Evolutionary conservation across 2,888 invertebrate species (phyloP).

Genomic region (Xanthorhoe designata): DNA sequence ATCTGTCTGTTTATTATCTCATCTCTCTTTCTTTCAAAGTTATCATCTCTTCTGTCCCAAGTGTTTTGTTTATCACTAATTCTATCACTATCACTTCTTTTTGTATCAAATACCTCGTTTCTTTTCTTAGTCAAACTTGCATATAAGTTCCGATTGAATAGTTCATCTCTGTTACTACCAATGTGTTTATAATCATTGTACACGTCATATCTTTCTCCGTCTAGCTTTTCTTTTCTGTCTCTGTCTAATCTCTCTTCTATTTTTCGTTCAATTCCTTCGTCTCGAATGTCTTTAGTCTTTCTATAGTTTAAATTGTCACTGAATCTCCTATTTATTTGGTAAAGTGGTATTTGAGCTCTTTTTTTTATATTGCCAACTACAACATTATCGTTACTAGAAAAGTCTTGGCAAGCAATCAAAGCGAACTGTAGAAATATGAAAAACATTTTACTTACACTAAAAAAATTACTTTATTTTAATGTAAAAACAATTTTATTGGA

Average conservation of each 20-base stretch:
- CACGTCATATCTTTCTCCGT: constrained; percentile 4
- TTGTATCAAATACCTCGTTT: constrained; percentile 1
- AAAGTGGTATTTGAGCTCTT: constrained; percentile 39
- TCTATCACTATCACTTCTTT: constrained; percentile 2
- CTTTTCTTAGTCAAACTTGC: neutral
- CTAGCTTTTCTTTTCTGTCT: neutral
- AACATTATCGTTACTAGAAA: constrained; percentile 22
- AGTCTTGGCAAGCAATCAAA: constrained; percentile 32
- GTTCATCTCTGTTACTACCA: neutral
- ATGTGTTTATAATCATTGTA: neutral
- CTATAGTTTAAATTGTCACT: constrained; percentile 38
- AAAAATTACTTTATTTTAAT: constrained; percentile 2
- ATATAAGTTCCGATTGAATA: neutral
- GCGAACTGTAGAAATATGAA: constrained; percentile 26
- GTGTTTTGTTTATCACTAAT: neutral
- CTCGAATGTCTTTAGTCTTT: constrained; percentile 38
- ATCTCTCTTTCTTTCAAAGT: constrained; percentile 8
- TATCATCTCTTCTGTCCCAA: constrained; percentile 8
- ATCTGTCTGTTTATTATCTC: constrained; percentile 1
- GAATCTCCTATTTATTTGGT: constrained; percentile 26
- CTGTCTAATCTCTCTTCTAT: constrained; percentile 1
- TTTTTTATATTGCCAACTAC: constrained; percentile 37
- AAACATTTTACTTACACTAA: constrained; percentile 31
- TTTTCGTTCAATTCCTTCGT: constrained; percentile 2
- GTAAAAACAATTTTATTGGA: neutral